Percentiles rank a stretch among this genome's conserved stretches.
These are phyloP conservation scores for Oscheius myriophilus DNA, from an alignment of 2,888 invertebrate genomes.

Conservation along the genomic window DNA sequence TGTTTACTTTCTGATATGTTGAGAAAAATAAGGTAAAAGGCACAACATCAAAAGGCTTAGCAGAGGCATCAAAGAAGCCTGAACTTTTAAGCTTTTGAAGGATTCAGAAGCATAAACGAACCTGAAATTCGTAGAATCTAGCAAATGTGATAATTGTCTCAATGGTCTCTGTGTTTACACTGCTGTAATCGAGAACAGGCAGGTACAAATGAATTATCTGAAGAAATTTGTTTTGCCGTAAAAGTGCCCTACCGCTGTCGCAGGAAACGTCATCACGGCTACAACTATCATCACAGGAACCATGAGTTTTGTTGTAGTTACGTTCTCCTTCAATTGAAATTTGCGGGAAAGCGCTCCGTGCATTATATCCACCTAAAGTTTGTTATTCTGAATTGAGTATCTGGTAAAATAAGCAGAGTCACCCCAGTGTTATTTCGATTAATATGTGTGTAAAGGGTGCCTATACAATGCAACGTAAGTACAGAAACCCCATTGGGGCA, in stretches of 20 bases:
- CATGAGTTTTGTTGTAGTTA: conserved; percentile 16
- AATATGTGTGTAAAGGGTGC: no score
- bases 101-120: background rate
- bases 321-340: conserved; percentile 25
- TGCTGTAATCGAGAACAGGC: conserved; percentile 5
- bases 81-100: background rate
- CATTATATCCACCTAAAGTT: no score
- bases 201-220: conserved; percentile 16
- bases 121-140: conserved; percentile 21
- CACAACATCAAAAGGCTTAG: conserved; percentile 23
- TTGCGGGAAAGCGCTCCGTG: conserved; percentile 9
- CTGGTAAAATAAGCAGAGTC: no score
- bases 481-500: no score
- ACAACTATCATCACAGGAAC: conserved; percentile 27
- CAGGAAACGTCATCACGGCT: conserved; percentile 21
- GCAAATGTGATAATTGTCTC: conserved; percentile 11
- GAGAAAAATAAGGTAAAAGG: conserved; percentile 15
- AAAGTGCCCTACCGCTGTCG: conserved; percentile 1
- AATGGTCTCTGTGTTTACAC: conserved; percentile 1
- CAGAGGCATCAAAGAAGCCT: conserved; percentile 25
- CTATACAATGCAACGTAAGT: no score
- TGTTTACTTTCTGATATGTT: conserved; percentile 15
- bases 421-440: no score
- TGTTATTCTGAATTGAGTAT: no score
- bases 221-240: background rate